Evolutionary conservation across 2,888 invertebrate genomes (phyloP), one percentile per base, ranked within the genome.

Genomic region (Homarus gammarus): DNA sequence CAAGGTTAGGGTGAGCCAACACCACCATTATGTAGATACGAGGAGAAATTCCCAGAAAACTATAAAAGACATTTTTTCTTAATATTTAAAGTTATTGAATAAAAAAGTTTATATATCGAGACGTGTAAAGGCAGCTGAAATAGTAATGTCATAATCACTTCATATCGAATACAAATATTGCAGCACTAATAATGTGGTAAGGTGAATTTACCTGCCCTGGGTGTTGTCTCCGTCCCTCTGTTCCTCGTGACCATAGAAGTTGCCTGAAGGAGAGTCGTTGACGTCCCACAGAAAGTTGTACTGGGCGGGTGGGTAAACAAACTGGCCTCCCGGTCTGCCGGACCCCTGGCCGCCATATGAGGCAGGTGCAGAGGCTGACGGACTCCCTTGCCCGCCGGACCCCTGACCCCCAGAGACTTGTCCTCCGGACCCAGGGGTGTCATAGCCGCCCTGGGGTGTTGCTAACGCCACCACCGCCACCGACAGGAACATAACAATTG

Each of bases 211-310:
- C 87, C 79, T 81, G 64, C 90, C 90, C 33, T 90, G 86, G 31
- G 91, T 89, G 83, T 89, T 89, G 81, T 36, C 82, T 15, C 91
- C 91, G 38, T 91, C 84, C 18, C 91, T 61, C 79, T 87, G 81
- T 22, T 91, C 91, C 51, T 84, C 77, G 79, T 91, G 91, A 36
- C 91, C 91, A 75, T 87, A 91, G 81, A 83, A 87, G 81, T 91
- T 91, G 49, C 87, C 90, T 18, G 87, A 87, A 33, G 49, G 49
- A 27, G 44, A 64, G 79, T 91, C 91, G 78, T 90, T 91, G 36
- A 91, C 81, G 75, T 91, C 91, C 87, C 87, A 91, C 79, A 91
- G 89, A 87, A 91, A 91, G 68, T 36, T 79, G 87, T 91, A 91
- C 22, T 70, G 51, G 40, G 91, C 89, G 27, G 91, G 89, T 31